Evolutionary conservation across 1,140 invertebrate species (phyloP).

Genomic region (Drosophila nigrodunni): DNA sequence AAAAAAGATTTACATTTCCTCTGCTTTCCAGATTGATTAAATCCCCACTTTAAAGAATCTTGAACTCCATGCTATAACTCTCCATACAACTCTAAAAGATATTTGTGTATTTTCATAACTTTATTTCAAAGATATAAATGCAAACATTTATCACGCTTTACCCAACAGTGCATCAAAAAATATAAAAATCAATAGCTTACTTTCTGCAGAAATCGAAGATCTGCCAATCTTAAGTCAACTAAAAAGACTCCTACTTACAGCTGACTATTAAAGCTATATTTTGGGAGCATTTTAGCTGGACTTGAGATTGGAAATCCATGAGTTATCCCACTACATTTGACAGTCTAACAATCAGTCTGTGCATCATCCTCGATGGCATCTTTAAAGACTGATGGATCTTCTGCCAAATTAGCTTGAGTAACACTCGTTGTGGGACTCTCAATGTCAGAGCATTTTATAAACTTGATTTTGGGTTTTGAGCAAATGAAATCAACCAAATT

Average conservation of each 20-base stretch:
- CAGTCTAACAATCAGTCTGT: not conserved
- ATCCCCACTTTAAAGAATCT: too few relatives aligned
- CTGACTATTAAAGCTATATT: not conserved
- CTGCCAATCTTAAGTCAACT: not conserved
- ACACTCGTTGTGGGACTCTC: not conserved
- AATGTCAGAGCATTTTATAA: not conserved
- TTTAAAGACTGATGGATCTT: not conserved
- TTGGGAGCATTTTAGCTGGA: constrained; percentile 5
- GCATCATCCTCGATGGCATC: not conserved
- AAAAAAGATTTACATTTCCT: too few relatives aligned
- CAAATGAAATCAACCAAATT: not conserved
- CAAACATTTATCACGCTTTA: constrained; percentile 12
- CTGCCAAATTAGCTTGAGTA: not conserved
- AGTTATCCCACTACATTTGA: not conserved
- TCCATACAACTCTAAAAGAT: too few relatives aligned
- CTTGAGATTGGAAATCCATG: constrained; percentile 7
- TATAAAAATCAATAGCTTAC: not conserved
- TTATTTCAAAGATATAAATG: constrained; percentile 1
- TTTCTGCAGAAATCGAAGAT: not conserved
- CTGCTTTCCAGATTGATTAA: too few relatives aligned
- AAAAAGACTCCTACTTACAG: constrained; percentile 8
- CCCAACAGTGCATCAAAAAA: constrained; percentile 11
- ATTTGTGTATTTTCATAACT: not conserved
- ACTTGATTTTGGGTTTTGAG: not conserved
- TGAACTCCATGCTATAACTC: too few relatives aligned